Evolutionary conservation across 2,888 invertebrate genomes (phyloP).

Genomic region (Mesorhabditis belari): DNA sequence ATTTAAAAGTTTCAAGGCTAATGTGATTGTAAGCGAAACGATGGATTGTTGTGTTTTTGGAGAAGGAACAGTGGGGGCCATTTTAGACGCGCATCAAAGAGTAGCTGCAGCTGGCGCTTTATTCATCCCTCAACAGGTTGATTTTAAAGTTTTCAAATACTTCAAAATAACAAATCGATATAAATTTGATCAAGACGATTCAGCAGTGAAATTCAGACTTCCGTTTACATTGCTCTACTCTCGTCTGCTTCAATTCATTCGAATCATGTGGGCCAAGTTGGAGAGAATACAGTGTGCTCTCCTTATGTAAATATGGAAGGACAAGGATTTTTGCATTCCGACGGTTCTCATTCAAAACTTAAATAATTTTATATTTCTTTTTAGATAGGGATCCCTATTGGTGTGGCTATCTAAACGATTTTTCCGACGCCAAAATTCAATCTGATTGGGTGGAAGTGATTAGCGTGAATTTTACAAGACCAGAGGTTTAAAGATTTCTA

Average conservation of each 20-base stretch:
- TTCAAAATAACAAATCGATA: not conserved
- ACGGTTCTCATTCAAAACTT: not conserved
- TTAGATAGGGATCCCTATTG: not conserved
- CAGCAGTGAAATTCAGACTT: not conserved
- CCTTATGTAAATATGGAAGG: not conserved
- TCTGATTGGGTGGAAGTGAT: not conserved
- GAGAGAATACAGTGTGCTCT: not conserved
- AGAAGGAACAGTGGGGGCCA: conserved; percentile 15
- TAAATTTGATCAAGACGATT: not conserved
- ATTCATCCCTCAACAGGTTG: conserved; percentile 18
- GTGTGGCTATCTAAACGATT: not conserved
- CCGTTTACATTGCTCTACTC: not conserved
- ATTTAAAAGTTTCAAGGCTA: conserved; percentile 9
- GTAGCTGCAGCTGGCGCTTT: conserved; percentile 9
- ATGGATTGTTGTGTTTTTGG: conserved; percentile 28
- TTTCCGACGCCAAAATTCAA: not conserved
- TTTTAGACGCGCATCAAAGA: conserved; percentile 20
- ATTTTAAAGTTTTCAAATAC: not conserved
- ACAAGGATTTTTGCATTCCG: not conserved
- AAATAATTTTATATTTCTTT: not conserved
- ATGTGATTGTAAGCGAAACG: conserved; percentile 21
- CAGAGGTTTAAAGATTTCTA: not conserved
- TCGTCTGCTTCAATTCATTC: not conserved
- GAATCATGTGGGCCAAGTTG: not conserved
- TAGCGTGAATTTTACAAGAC: not conserved